Evolutionary conservation across 2,888 invertebrate genomes (phyloP), one percentile per base, ranked within the genome.

Genomic region (Brachylomia viminalis): DNA sequence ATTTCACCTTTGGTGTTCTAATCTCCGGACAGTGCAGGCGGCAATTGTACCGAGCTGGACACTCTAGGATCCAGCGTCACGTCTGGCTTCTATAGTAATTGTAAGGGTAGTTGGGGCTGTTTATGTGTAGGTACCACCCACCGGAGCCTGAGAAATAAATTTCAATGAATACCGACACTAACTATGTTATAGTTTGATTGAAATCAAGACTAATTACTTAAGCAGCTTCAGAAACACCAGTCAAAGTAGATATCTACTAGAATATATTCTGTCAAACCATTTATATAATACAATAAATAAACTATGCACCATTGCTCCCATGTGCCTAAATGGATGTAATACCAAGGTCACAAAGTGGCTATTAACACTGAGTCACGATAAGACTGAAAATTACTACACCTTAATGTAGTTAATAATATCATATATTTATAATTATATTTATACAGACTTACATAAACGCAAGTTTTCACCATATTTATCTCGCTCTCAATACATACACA

Each of bases 41-140:
- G 77, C 97, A 97, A 72, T 91, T 94, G 64, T 97, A 95, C 0
- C 94, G 94, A 0, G 84, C 4, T 0, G 96, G 95, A 75, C 97
- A 95, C 17, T 58, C 80, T 0, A 90, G 95, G 10, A 91, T 89
- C 97, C 97, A 98, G 20, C 96, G 91, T 82, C 97, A 97, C 2
- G 91, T 87, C 0, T 88, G 87, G 0, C 92, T 92, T 0, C 90
- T 84, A 0, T 61, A 0, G 86, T 97, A 97, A 49, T 87, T 86
- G 0, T 86, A 54, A 0, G 97, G 97, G 87, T 97, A 97, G 23
- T 92, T 91, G 0, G 93, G 92, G 80, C 95, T 97, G 83, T 91
- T 92, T 15, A 97, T 91, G 75, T 94, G 87, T 96, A 97, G 0
- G 89, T 88, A 4, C 73, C 75, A 0, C 95, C 96, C 0, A 90